A percentile compares a stretch with the other conserved stretches of the same genome.
phyloP scores from a whole-genome alignment of 2,797 vertebrate species.

The Apodemus agrarius region DNA sequence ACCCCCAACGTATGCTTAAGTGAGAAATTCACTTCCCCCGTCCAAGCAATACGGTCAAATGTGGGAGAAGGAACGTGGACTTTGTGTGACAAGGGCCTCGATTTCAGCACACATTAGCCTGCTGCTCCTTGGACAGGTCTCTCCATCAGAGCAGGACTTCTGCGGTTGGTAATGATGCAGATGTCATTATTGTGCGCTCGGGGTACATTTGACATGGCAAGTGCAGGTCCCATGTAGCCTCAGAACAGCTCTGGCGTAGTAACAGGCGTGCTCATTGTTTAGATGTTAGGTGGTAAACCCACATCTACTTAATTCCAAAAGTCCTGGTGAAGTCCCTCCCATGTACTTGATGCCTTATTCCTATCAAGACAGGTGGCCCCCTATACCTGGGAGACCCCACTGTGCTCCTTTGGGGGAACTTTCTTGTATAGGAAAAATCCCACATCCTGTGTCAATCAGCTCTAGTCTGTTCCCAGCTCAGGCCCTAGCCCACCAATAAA shows the following conservation, averaged over 20 bases:
- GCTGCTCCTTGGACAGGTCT: not conserved
- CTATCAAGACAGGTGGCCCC: not conserved
- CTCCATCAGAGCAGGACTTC: not conserved
- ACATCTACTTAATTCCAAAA: not conserved
- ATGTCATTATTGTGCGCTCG: not conserved
- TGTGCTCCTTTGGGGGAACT: too few species aligned
- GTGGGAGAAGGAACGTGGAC: not conserved
- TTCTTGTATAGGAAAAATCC: not conserved
- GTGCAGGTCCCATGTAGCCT: fast-evolving
- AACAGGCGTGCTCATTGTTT: not conserved
- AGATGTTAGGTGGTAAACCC: not conserved
- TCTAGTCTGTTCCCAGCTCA: not conserved
- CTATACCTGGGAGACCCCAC: not conserved
- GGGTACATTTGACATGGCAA: fast-evolving
- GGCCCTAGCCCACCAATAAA: not conserved
- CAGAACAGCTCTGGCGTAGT: not conserved
- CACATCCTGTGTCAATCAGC: not conserved
- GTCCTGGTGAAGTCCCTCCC: not conserved
- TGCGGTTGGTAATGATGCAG: not conserved
- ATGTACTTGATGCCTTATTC: not conserved
- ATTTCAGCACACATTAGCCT: not conserved
- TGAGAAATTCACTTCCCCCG: not conserved
- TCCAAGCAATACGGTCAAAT: not conserved
- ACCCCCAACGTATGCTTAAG: not conserved
- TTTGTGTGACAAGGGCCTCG: not conserved